Percentiles rank a stretch among this genome's conserved stretches.
Conservation (phyloP, 2,888 invertebrate genomes). For the Dromius quadrimaculatus region DNA sequence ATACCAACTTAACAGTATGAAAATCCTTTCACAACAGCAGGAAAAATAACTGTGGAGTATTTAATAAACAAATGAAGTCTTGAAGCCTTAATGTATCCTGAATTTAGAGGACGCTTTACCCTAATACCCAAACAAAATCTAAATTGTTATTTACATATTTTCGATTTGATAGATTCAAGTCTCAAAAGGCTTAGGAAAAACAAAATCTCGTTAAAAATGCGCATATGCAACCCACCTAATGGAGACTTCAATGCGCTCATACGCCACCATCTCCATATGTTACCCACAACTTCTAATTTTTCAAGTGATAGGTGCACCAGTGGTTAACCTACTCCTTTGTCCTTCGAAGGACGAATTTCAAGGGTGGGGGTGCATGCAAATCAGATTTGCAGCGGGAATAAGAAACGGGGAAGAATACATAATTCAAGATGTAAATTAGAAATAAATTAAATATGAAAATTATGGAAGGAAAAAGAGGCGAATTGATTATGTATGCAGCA, state of each 20-base stretch:
- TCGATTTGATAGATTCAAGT: too few species aligned
- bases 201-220: too few species aligned
- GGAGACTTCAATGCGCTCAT: conserved; percentile 59
- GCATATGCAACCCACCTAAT: too few species aligned
- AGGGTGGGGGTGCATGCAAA: conserved; percentile 47
- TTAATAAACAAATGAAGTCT: too few species aligned
- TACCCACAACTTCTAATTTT: not conserved
- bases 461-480: conserved; percentile 65
- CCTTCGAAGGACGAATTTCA: not conserved
- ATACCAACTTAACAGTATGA: not conserved
- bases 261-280: conserved; percentile 3
- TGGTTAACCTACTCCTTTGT: conserved; percentile 9
- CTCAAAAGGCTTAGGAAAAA: too few species aligned
- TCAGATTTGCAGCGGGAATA: conserved; percentile 63
- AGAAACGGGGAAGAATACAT: conserved; percentile 66
- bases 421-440: conserved; percentile 69
- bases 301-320: not conserved
- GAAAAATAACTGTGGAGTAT: too few species aligned
- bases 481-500: conserved; percentile 69
- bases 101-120: too few species aligned
- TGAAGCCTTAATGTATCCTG: too few species aligned
- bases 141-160: too few species aligned
- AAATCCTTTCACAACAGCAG: too few species aligned
- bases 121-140: too few species aligned
- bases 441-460: conserved; percentile 70